Base-by-base conservation (phyloP, 2,113 vertebrate genomes). In the Coregonus clupeaformis region DNA sequence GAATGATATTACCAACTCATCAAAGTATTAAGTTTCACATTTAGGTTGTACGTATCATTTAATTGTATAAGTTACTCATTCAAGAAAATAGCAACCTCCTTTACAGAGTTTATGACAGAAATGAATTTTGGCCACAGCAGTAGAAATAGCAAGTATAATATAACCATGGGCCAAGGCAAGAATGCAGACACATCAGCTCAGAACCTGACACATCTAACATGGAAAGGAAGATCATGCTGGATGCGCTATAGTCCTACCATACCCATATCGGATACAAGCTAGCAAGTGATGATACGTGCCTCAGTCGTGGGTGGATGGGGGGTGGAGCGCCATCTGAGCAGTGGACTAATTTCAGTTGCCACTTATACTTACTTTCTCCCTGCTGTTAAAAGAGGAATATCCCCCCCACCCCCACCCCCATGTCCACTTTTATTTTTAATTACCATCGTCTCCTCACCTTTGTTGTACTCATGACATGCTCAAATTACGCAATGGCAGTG, bases 341-440 rank as follows among this genome's bases (percentile, higher is more conserved):
- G 57, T 72, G 74, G 81, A 42, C 80, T 84, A 78, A 85, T 85
- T 89, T 82, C 62, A 72, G 80, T 87, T 76, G 71, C 82, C 78
- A 76, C 72, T 69, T 63, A 74, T 76, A 60, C 18, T 22, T 30
- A 24, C 63, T 79, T 71, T 63, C 73, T 36, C 76, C 80, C 89
- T 91, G 90, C 91, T 92, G 88, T 93, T 92, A 86, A 85, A 84
- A 90, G 90, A 89, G 90, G 91, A 90, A 90, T 92, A 93, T 90
- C 85, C 88, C 91, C 36, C 36, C 27, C n/a, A n/a, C 27, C 27
- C 27, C 90, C 88, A 91, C 87, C 91, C 91, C 87, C 91, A 88
- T 93, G 93, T 94, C 94, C 94, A 93, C 92, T 94, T 95, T 93
- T 93, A 95, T 95, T 95, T 96, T 96, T 96, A 98, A 98, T 97